Evolutionary conservation across 92 coral and sea anemone genomes (phyloP), one percentile per base, ranked within the genome.

Genomic region (Actinernus sp.): DNA sequence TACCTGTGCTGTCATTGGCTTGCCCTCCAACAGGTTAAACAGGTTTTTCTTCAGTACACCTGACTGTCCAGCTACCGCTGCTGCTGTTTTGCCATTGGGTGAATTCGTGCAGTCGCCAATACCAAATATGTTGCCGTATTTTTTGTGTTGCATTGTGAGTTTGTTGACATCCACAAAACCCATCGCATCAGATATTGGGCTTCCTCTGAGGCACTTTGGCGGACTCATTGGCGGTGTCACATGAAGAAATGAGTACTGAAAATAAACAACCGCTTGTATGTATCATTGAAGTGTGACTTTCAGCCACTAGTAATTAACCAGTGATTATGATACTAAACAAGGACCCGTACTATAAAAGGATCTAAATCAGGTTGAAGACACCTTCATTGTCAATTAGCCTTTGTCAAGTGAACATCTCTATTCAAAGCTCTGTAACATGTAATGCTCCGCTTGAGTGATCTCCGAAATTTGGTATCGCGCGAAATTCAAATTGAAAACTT

Each of bases 31-130:
- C 1, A 84, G 76, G 3, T 92, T 92, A 59, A 78, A 87, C 58
- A 95, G 79, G 68, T 95, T 95, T 20, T 79, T 69, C 71, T 91
- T 91, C 63, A 91, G 61, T 2, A 95, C 99, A 30, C 99, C 99
- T 24, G 89, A 49, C 81, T 95, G 99, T 3, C 99, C 99, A n/a
- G 99, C 99, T 6, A 95, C 99, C 4, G 99, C 99, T 21, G 99
- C 99, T 6, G 97, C 99, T 0, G 99, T 95, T 61, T 95, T 95
- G 26, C 99, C 99, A 68, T 95, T 95, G 16, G 99, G 99, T 3
- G 99, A 87, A 56, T 95, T 95, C 14, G 93, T 72, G 26, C 99
- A 95, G 64, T 95, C 99, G 4, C 99, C 99, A 49, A 95, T 59
- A 14, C 95, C 99, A 81, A 95, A 95, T 24, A 95, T 86, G 61